Evolutionary conservation across 2,113 vertebrate genomes (phyloP).

Genomic region (Anhinga anhinga): DNA sequence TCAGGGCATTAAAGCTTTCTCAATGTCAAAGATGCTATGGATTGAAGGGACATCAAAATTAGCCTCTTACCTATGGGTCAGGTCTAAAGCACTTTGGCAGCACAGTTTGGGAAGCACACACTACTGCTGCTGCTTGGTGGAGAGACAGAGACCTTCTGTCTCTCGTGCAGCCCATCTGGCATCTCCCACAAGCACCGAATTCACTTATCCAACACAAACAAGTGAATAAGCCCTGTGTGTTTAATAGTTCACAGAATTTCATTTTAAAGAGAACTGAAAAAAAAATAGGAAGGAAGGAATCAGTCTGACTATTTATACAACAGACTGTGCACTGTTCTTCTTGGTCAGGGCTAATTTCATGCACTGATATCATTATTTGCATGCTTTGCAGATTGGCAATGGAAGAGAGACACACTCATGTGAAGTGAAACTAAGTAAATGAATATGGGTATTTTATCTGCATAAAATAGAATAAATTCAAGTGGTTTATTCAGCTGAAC

Average conservation of each 20-base stretch:
- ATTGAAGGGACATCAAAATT: background rate
- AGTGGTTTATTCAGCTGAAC: background rate
- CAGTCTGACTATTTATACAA: background rate
- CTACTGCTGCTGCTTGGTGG: background rate
- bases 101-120: background rate
- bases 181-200: slow-evolving; percentile 36
- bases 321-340: slow-evolving; percentile 8
- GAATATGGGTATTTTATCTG: background rate
- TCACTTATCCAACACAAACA: slow-evolving; percentile 18
- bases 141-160: slow-evolving; percentile 40
- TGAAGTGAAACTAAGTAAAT: background rate
- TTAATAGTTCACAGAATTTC: background rate
- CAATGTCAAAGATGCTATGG: background rate
- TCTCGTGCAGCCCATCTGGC: slow-evolving; percentile 45
- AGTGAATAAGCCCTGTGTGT: slow-evolving; percentile 55
- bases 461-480: background rate
- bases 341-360: background rate
- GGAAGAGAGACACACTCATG: background rate
- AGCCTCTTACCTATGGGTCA: background rate
- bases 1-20: background rate
- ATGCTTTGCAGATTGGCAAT: background rate
- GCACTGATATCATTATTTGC: background rate
- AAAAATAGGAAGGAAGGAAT: slow-evolving; percentile 35
- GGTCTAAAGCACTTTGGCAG: background rate
- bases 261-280: background rate